A percentile compares a stretch with the other conserved stretches of the same genome.
Evolutionary conservation across 1,140 invertebrate species (phyloP).

Genomic region (roundworm (Caenorhabditis elegans)): WBcel235 BX284603.4:2087501-2088000

Average conservation of each 20-base stretch:
- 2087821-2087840: conserved; percentile 89
- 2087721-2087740: too few relatives aligned
- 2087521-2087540: too few relatives aligned
- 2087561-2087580: conserved; percentile 91
- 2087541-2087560: conserved; percentile 81
- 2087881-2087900: conserved; percentile 78
- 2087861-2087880: conserved; percentile 94
- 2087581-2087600: conserved; percentile 91
- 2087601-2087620: conserved; percentile 93
- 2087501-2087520: too few relatives aligned
- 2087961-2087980: not conserved
- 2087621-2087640: conserved; percentile 87
- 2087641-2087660: conserved; percentile 84
- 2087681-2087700: too few relatives aligned
- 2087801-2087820: conserved; percentile 72
- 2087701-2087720: too few relatives aligned
- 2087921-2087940: conserved; percentile 94
- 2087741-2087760: conserved; percentile 48
- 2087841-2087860: conserved; percentile 92
- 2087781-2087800: conserved; percentile 77
- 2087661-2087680: conserved; percentile 74
- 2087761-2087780: conserved; percentile 63
- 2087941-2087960: conserved; percentile 73
- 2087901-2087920: conserved; percentile 76
- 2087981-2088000: not conserved